These are phyloP conservation scores for Meandrina meandrites DNA, from an alignment of 92 coral and sea anemone species.

Conservation along the genomic window DNA sequence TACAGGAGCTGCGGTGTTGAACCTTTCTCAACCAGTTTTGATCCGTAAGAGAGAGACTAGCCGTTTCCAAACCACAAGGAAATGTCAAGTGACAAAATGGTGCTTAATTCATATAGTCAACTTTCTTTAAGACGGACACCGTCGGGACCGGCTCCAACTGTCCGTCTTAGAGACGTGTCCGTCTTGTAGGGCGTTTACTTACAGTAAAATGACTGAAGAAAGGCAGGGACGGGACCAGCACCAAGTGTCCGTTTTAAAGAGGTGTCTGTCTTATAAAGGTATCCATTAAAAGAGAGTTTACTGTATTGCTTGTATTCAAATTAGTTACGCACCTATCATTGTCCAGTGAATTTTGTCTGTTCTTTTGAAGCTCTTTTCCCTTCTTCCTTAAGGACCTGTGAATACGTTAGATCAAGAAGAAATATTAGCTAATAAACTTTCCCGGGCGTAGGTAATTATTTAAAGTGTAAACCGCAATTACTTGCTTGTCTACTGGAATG, in stretches of 20 bases:
- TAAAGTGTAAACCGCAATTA: neutral
- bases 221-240: too few relatives aligned
- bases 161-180: too few relatives aligned
- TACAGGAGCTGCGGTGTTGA: neutral
- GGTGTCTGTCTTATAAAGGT: too few relatives aligned
- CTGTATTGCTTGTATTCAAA: neutral
- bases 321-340: slow-evolving; percentile 26
- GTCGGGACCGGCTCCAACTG: too few relatives aligned
- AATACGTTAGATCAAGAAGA: neutral
- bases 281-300: too few relatives aligned
- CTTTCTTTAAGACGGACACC: too few relatives aligned
- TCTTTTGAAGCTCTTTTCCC: slow-evolving; percentile 57
- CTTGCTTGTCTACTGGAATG: neutral
- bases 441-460: neutral
- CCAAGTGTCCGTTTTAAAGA: too few relatives aligned
- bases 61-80: neutral
- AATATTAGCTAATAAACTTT: neutral
- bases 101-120: neutral
- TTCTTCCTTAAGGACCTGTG: slow-evolving; percentile 63
- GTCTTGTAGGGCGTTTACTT: too few relatives aligned
- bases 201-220: too few relatives aligned
- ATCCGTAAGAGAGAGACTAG: neutral
- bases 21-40: neutral
- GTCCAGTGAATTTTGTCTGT: slow-evolving; percentile 50
- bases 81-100: neutral